phyloP scores from a whole-genome alignment of 2,888 invertebrate genomes.

The Coleophora flavipennella region DNA sequence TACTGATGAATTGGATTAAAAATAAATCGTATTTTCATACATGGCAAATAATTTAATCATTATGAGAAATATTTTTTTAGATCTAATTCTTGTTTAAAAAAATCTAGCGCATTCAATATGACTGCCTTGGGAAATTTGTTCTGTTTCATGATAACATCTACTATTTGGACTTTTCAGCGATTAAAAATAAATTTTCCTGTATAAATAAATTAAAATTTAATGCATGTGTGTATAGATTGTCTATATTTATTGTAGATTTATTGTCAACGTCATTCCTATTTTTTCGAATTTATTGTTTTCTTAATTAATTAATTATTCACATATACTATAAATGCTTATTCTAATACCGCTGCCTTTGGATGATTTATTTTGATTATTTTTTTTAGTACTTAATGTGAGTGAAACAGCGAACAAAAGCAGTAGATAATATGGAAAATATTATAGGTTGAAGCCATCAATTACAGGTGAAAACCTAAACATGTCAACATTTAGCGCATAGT shows the following conservation, averaged over 20 bases:
- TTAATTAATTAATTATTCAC: conserved; percentile 2
- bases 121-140: no score
- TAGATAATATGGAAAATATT: background rate
- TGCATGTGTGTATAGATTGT: conserved; percentile 12
- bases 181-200: no score
- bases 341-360: conserved; percentile 5
- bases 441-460: background rate
- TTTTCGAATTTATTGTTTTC: conserved; percentile 53
- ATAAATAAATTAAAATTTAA: background rate
- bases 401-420: no score
- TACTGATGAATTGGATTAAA: no score
- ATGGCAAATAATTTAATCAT: no score
- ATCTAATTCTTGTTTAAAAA: no score
- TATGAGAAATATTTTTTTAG: no score
- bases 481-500: no score
- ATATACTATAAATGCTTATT: conserved; percentile 3
- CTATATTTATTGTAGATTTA: conserved; percentile 24
- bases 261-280: conserved; percentile 53
- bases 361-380: background rate
- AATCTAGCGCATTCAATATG: no score
- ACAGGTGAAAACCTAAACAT: background rate
- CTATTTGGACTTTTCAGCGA: no score
- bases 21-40: no score
- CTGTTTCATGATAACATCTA: no score
- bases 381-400: background rate